Evolutionary conservation across 2,888 invertebrate species (phyloP).

Genomic region (Hipparchia semele): DNA sequence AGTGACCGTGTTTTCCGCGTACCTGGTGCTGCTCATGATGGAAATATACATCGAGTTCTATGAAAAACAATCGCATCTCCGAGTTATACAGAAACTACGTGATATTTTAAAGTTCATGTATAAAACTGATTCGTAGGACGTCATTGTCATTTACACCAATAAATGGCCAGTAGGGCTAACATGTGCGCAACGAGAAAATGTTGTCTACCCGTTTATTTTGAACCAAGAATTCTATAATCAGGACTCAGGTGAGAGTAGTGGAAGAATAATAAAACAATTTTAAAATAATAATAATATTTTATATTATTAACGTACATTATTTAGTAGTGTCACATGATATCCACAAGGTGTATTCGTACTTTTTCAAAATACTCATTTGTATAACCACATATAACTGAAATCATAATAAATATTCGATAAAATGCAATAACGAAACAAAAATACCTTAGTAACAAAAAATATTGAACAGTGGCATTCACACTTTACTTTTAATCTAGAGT

Average conservation of each 20-base stretch:
- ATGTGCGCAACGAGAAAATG: too few species aligned
- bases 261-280: not conserved
- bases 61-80: constrained; percentile 63
- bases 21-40: constrained; percentile 64
- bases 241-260: not conserved
- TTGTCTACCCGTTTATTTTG: too few species aligned
- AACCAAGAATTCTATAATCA: too few species aligned
- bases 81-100: constrained; percentile 57
- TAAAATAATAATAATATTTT: constrained; percentile 11
- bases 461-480: constrained; percentile 23
- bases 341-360: constrained; percentile 4
- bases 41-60: constrained; percentile 69
- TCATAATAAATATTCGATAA: constrained; percentile 33
- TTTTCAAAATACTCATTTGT: constrained; percentile 10
- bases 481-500: constrained; percentile 1
- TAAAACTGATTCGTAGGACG: not conserved
- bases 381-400: constrained; percentile 28
- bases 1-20: constrained; percentile 70
- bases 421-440: constrained; percentile 37
- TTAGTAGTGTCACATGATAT: constrained; percentile 18
- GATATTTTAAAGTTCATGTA: constrained; percentile 38
- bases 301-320: constrained; percentile 15
- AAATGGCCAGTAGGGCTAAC: too few species aligned
- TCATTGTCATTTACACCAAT: too few species aligned
- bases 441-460: constrained; percentile 20